Base-by-base conservation (phyloP, 2,797 vertebrate genomes). In the Rhinatrema bivittatum region DNA sequence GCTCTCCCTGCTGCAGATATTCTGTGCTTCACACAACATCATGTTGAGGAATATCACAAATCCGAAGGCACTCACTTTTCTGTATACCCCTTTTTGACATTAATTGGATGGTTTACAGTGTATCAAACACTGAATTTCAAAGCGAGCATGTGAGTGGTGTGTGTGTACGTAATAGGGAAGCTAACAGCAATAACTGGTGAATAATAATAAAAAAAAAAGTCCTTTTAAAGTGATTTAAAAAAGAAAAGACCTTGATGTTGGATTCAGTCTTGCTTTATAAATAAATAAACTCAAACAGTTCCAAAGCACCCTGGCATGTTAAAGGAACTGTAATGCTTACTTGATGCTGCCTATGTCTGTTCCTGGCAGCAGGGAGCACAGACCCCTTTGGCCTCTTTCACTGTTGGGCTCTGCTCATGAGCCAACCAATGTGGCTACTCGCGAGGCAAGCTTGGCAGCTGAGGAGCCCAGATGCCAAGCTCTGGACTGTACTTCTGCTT, bases 401-500 rank as follows among this genome's bases (percentile, higher is more conserved):
- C 79, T 79, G 81, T 74, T 78, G 78, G 81, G 82, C 78, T 70
- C 70, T 72, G 81, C 76, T 58, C 50, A 41, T 65, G 71, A 73
- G 84, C 80, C 84, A 86, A 74, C 76, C 80, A 72, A 67, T 80
- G 82, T 79, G 80, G 81, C 82, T 75, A 79, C 77, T 85, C 69
- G 47, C 52, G 60, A 84, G 76, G 80, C 81, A 78, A 68, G 76
- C 69, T 69, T 86, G 84, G 82, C 84, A 86, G 84, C 76, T 69
- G 76, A 84, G 79, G 75, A 60, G 67, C 84, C 82, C 84, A 86
- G 82, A 86, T 86, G 84, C 84, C 81, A 70, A 84, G 79, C 82
- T 84, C 84, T 86, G 84, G 82, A 85, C 73, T 76, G 78, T 76
- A 66, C 76, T 77, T 78, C 78, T 84, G 80, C 78, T 80, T 60